Conservation (phyloP, 2,888 invertebrate species). For the Stenodera caucasica region DNA sequence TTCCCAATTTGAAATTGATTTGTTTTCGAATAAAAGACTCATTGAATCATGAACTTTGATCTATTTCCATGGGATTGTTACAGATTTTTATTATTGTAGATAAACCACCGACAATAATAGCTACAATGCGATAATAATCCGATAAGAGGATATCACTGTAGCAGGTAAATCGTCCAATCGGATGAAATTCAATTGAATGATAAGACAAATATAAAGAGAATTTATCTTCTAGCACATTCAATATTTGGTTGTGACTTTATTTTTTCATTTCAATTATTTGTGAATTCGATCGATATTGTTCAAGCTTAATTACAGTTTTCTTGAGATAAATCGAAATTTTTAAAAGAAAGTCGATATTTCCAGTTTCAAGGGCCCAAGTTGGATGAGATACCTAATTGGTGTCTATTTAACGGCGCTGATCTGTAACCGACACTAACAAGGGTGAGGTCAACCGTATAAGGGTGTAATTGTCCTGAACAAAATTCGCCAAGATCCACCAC, state of each 20-base stretch:
- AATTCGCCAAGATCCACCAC: neutral
- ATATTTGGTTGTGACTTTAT: too few relatives aligned
- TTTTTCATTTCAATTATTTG: too few relatives aligned
- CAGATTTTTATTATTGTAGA: neutral
- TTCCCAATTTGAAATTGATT: too few relatives aligned
- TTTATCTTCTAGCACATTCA: neutral
- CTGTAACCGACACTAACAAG: constrained; percentile 7
- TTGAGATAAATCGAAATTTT: too few relatives aligned
- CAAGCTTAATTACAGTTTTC: too few relatives aligned
- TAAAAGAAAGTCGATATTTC: neutral
- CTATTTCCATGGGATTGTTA: too few relatives aligned
- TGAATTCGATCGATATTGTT: too few relatives aligned
- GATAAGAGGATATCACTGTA: neutral
- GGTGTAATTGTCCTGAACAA: neutral
- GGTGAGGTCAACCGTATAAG: constrained; percentile 6
- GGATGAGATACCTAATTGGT: constrained; percentile 1
- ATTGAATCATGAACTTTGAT: too few relatives aligned
- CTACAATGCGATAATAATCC: neutral
- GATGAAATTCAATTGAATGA: neutral
- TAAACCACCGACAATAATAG: neutral
- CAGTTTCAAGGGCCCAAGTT: neutral
- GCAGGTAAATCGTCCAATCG: neutral
- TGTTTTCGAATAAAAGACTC: too few relatives aligned
- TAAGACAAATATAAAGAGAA: neutral
- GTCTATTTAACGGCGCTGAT: neutral